These are phyloP conservation scores for Hexactinellida sp. DNA, from an alignment of 37 sponge, comb jelly and placozoan species.

Conservation along the genomic window DNA sequence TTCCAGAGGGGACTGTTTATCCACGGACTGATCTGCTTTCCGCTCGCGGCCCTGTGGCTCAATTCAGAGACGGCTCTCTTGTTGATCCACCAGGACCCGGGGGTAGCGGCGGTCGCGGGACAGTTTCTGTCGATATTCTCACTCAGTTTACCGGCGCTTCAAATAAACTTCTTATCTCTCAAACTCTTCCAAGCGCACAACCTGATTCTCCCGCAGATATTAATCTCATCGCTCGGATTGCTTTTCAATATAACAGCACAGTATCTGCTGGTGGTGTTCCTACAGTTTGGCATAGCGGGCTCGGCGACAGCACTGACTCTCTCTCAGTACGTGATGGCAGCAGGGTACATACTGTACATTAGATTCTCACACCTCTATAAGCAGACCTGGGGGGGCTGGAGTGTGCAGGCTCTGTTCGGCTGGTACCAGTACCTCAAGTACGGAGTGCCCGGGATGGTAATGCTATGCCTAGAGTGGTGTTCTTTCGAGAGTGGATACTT, in stretches of 20 bases:
- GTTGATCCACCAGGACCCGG: not conserved
- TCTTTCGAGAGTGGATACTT: conserved; percentile 20
- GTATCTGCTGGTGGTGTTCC: not conserved
- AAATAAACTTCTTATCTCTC: not conserved
- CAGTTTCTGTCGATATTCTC: not conserved
- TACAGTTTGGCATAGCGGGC: not conserved
- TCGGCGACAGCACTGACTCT: conserved; percentile 6
- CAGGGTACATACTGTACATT: not conserved
- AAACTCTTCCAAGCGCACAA: not conserved
- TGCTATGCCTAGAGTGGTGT: conserved; percentile 18
- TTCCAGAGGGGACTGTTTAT: not conserved
- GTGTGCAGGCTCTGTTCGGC: not conserved
- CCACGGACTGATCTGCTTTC: not conserved
- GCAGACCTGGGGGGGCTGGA: conserved; percentile 20
- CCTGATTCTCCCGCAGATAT: not conserved
- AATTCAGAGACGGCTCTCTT: not conserved
- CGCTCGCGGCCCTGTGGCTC: not conserved
- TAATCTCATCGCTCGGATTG: not conserved
- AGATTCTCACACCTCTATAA: not conserved
- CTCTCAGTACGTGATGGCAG: not conserved
- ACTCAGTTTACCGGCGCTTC: not conserved
- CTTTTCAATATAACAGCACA: not conserved
- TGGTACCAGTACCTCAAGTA: conserved; percentile 9
- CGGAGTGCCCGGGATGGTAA: conserved; percentile 12
- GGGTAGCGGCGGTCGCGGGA: not conserved